phyloP scores from a whole-genome alignment of 2,113 vertebrate species.

The Phainopepla nitens region DNA sequence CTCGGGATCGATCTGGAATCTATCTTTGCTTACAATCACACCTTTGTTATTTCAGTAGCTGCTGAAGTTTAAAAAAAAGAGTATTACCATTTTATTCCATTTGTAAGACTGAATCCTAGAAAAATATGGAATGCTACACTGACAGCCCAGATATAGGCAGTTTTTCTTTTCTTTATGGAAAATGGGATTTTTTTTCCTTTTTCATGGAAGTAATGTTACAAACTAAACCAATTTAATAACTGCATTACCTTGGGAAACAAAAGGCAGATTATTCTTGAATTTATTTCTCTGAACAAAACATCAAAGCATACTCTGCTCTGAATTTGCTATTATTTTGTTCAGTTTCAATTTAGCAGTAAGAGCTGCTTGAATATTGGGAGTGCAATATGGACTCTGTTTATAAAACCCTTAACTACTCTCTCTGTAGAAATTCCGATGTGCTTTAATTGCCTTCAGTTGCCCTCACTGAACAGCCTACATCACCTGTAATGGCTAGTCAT shows the following conservation, averaged over 20 bases:
- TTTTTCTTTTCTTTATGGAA: neutral
- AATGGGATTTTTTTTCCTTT: neutral
- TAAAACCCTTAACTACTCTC: neutral
- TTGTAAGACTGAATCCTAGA: neutral
- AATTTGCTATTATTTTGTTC: neutral
- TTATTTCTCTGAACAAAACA: neutral
- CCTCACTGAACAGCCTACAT: neutral
- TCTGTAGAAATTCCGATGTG: neutral
- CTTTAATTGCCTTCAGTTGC: neutral
- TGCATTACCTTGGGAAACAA: neutral
- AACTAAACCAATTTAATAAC: neutral
- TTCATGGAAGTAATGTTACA: neutral
- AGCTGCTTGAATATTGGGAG: neutral
- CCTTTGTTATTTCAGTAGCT: neutral
- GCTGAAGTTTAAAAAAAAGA: neutral
- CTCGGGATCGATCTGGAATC: neutral
- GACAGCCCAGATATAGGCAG: neutral
- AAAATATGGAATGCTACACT: neutral
- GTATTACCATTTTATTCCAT: neutral
- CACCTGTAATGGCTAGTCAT: neutral
- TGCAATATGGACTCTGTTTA: neutral
- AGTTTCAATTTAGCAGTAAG: neutral
- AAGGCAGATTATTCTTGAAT: neutral
- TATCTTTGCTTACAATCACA: neutral
- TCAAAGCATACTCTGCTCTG: neutral